Percentiles rank a stretch among this genome's conserved stretches.
Evolutionary conservation across 1,140 invertebrate species (phyloP).

Genomic region (Brachionus paranguensis): DNA sequence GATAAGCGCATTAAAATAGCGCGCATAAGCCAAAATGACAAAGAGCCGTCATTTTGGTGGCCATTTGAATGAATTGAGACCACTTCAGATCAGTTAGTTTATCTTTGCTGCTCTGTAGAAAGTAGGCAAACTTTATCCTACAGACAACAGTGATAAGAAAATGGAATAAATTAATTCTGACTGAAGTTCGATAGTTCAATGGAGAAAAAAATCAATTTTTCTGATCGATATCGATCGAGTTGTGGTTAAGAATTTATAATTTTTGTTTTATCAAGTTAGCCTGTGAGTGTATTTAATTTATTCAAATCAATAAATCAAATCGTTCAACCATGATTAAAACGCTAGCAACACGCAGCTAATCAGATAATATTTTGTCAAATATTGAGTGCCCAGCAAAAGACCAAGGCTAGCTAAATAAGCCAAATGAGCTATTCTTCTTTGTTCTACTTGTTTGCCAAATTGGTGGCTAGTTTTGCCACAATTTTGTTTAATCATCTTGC

Average conservation of each 20-base stretch:
- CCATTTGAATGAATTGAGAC: background rate
- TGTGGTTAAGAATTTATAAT: background rate
- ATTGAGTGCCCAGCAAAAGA: background rate
- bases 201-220: background rate
- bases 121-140: background rate
- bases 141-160: background rate
- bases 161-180: constrained; percentile 16
- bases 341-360: background rate
- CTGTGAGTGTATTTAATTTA: background rate
- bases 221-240: background rate
- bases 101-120: background rate
- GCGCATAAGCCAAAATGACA: background rate
- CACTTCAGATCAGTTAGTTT: background rate
- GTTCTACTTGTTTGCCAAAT: background rate
- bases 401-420: too few species aligned
- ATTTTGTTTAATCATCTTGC: background rate
- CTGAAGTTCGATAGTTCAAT: constrained; percentile 20
- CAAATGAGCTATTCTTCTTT: too few species aligned
- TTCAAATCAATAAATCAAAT: background rate
- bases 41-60: background rate
- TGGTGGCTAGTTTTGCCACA: background rate
- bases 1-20: background rate
- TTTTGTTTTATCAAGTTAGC: background rate
- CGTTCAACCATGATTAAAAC: background rate
- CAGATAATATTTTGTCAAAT: background rate